Percentiles rank a stretch among this genome's conserved stretches.
Conservation (phyloP, 64 coral and sea anemone species). For the Stichodactyla helianthus region DNA sequence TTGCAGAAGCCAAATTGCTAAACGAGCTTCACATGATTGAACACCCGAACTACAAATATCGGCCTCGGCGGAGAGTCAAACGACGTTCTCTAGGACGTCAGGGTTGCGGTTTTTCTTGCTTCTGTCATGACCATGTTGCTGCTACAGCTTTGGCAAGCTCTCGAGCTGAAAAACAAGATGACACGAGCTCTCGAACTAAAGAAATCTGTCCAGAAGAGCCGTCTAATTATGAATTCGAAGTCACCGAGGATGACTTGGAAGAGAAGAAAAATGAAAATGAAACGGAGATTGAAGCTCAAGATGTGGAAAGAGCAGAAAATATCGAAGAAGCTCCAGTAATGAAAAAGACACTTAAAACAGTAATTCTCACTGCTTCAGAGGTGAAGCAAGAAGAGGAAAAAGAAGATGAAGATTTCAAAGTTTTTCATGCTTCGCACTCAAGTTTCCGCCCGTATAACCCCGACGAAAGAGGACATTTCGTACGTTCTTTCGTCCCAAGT, state of each 20-base stretch:
- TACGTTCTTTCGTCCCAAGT: background rate
- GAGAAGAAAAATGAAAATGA: background rate
- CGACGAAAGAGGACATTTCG: background rate
- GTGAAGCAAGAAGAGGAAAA: background rate
- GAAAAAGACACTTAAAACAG: background rate
- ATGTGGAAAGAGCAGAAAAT: background rate
- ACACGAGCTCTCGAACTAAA: too few relatives aligned
- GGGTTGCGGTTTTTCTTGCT: conserved; percentile 1
- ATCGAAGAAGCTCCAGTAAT: background rate
- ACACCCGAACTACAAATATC: conserved; percentile 88
- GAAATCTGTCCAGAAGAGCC: background rate
- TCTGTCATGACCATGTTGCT: background rate
- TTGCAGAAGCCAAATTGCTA: conserved; percentile 78
- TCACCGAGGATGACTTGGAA: background rate
- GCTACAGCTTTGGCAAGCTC: background rate
- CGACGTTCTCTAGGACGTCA: conserved; percentile 24
- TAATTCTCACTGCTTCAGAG: background rate
- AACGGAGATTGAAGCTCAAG: background rate
- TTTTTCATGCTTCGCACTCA: conserved; percentile 6
- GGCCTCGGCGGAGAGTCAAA: conserved; percentile 67
- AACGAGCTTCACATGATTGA: conserved; percentile 89
- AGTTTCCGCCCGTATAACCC: conserved; percentile 1
- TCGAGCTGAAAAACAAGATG: background rate
- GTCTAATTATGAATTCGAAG: background rate
- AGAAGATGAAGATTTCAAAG: background rate